Conservation (phyloP, 2,888 invertebrate species). For the Drosophila quasianomalipes region DNA sequence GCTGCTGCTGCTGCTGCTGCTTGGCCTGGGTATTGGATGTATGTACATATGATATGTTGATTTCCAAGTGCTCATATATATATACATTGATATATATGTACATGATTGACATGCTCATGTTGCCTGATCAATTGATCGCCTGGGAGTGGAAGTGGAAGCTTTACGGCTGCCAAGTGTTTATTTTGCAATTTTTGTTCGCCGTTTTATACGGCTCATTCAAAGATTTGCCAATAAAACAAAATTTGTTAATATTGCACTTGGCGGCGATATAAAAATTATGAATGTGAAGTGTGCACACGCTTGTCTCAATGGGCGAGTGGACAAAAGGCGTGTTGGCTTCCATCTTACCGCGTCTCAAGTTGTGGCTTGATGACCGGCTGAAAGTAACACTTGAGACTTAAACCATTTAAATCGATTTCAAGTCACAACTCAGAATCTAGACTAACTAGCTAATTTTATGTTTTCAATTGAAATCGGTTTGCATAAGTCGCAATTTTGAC, state of each 20-base stretch:
- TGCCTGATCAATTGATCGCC: conserved; percentile 48
- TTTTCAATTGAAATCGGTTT: neutral
- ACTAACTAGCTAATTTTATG: neutral
- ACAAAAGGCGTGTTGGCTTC: conserved; percentile 36
- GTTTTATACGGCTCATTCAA: conserved; percentile 3
- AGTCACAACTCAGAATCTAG: neutral
- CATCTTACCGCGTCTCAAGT: conserved; percentile 14
- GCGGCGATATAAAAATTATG: conserved; percentile 21
- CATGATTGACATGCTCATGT: conserved; percentile 61
- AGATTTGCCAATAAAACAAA: conserved; percentile 35
- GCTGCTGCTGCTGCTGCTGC: conserved; percentile 3
- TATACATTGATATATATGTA: conserved; percentile 1
- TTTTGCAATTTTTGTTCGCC: conserved; percentile 28
- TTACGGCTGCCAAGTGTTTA: conserved; percentile 48
- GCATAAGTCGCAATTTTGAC: neutral
- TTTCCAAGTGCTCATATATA: conserved; percentile 38
- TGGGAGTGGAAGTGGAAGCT: conserved; percentile 51
- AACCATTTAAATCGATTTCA: neutral
- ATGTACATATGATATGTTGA: conserved; percentile 37
- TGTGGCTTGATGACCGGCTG: conserved; percentile 9
- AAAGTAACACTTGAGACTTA: conserved; percentile 1
- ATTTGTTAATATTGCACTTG: conserved; percentile 56
- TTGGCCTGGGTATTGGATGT: conserved; percentile 24
- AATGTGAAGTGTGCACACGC: conserved; percentile 38
- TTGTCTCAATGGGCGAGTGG: conserved; percentile 25